phyloP scores from a whole-genome alignment of 1,140 invertebrate species.

The Heliconius himera region DNA sequence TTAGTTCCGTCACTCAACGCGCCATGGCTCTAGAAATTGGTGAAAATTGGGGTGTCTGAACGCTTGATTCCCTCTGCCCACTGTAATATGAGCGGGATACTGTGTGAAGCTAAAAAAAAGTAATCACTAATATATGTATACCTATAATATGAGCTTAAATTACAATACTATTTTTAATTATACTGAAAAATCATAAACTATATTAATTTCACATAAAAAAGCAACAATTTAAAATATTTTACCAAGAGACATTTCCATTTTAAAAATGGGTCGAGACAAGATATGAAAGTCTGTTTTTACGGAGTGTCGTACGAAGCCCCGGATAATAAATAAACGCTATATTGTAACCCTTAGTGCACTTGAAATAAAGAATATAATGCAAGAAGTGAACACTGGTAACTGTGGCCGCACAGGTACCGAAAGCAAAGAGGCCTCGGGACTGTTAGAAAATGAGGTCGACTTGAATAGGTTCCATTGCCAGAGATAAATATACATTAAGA shows the following conservation, averaged over 20 bases:
- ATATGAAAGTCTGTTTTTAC: constrained; percentile 32
- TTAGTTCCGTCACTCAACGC: too few relatives aligned
- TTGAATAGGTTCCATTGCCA: constrained; percentile 35
- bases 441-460: constrained; percentile 40
- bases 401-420: constrained; percentile 20
- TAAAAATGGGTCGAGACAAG: constrained; percentile 34
- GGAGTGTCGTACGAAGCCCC: constrained; percentile 20
- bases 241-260: constrained; percentile 25
- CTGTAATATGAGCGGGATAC: too few relatives aligned
- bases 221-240: constrained; percentile 11
- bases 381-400: constrained; percentile 7
- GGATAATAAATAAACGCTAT: constrained; percentile 27
- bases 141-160: too few relatives aligned
- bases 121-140: too few relatives aligned
- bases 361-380: constrained; percentile 31
- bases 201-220: constrained; percentile 1
- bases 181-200: not conserved
- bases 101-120: too few relatives aligned
- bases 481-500: constrained; percentile 33
- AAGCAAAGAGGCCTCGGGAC: constrained; percentile 35
- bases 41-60: too few relatives aligned
- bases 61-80: too few relatives aligned
- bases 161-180: not conserved
- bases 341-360: constrained; percentile 31
- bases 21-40: too few relatives aligned